Base-by-base conservation (phyloP, 2,888 invertebrate genomes). In the Tinea semifulvella region DNA sequence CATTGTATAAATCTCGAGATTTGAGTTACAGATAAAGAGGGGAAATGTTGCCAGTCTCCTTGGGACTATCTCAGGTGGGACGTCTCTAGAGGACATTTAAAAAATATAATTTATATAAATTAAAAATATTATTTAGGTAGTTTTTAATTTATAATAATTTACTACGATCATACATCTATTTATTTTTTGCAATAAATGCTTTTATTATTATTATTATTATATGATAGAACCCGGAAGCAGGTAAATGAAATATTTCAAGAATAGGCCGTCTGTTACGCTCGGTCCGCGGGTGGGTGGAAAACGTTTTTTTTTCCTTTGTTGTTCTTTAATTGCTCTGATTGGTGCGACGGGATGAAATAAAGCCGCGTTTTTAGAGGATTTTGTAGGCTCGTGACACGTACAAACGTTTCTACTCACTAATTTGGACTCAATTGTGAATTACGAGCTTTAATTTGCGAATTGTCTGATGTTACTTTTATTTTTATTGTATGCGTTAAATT, bases 301-400 rank as follows among this genome's bases (percentile, higher is more conserved):
- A 52, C 51, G 55, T 54, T 56, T 63, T 68, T 65, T 71, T 13
- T 45, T 60, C 56, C 63, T 66, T 65, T 63, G 62, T 64, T 65
- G 58, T 65, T 56, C 61, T 64, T 66, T 71, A 73, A 72, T 72
- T 72, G 71, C 65, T 66, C 60, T 69, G 73, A 73, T 74, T 72
- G 73, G 69, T 67, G 64, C 68, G 64, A 62, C 58, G 61, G 62
- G 58, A 60, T 57, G 64, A 62, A 68, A 67, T 65, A 67, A 65
- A 72, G 64, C 65, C 60, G 64, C 63, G 60, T 63, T 66, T 58
- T 27, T 56, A 56, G 52, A 54, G 49, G 63, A 60, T 65, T 68
- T 65, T 63, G 61, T 59, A 60, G 60, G 55, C 58, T 55, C 55
- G 53, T 40, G 50, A 48, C 53, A 54, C 55, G 56, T 56, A 61